Evolutionary conservation across 2,113 vertebrate genomes (phyloP).

Genomic region (Polypterus bichir): DNA sequence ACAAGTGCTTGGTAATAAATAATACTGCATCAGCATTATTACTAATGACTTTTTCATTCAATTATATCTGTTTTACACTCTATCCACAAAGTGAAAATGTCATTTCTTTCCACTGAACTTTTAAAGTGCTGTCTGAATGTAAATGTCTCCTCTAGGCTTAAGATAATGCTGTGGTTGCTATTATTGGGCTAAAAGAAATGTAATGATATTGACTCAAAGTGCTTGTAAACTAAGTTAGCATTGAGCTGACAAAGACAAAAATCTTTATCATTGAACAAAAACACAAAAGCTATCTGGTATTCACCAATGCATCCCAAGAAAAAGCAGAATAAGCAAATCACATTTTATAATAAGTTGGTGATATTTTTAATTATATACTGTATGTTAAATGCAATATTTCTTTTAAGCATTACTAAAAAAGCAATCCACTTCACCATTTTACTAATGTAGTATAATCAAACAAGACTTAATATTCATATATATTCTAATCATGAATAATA

Average conservation of each 20-base stretch:
- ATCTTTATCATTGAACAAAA: slow-evolving; percentile 41
- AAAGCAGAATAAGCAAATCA: background rate
- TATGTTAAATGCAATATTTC: too few species aligned
- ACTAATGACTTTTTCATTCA: slow-evolving; percentile 6
- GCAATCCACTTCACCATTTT: too few species aligned
- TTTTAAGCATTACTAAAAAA: too few species aligned
- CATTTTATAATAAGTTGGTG: too few species aligned
- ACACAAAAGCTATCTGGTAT: slow-evolving; percentile 36
- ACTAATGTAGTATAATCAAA: too few species aligned
- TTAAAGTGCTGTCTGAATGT: background rate
- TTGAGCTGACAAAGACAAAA: slow-evolving; percentile 45
- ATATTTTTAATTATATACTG: too few species aligned
- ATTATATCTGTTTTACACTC: background rate
- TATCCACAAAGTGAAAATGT: slow-evolving; percentile 1
- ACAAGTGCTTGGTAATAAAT: background rate
- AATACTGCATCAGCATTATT: slow-evolving; percentile 3
- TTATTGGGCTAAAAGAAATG: slow-evolving; percentile 29
- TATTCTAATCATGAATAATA: too few species aligned
- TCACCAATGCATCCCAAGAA: slow-evolving; percentile 17
- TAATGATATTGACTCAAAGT: slow-evolving; percentile 37
- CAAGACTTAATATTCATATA: too few species aligned
- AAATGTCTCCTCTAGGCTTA: slow-evolving; percentile 9
- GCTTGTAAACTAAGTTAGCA: slow-evolving; percentile 49
- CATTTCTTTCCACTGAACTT: slow-evolving; percentile 2
- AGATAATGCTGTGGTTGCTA: slow-evolving; percentile 13